Evolutionary conservation across 2,888 invertebrate genomes (phyloP), one percentile per base, ranked within the genome.

Genomic region (Lucinisca nassula): DNA sequence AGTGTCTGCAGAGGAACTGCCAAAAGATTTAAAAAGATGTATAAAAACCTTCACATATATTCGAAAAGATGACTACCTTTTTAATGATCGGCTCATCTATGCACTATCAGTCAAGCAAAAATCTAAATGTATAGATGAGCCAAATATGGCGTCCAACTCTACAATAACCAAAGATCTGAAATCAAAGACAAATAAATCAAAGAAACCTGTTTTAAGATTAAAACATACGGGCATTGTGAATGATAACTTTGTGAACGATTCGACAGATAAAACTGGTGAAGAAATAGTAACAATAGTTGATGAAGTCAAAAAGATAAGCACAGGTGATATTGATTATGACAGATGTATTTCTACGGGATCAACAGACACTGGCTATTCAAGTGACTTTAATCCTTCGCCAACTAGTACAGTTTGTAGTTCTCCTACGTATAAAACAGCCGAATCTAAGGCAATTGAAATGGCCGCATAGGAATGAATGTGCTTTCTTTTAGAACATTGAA

Each of bases 1-100:
- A 96, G 98, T 98, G 93, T 98, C 98, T 27, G 98, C 98, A 93
- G 98, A 98, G 95, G 98, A 98, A 37, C 61, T 92, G 38, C 92
- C 92, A 49, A 89, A 87, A 81, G 92, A 92, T 78, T 79, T 92
- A 12, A 87, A 88, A 76, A 76, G 92, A 55, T 92, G 92, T 84
- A 81, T 92, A 1, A 91, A 92, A 37, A 92, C 92, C 30, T 92
- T 92, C 79, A 92, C 92, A 0, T 92, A 91, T 51, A 92, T 92
- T 32, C 74, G 87, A 21, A 92, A 89, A 49, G 92, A 92, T 49
- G 91, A 92, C 45, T 87, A 84, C 17, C 82, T 92, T 45, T 92
- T 92, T 67, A 76, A 78, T 12, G 90, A 92, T 32, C 70, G 92
- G 51, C 82, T 92, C 0, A 83, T 92, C 6, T 92, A 87, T 70